Base-by-base conservation (phyloP, 2,888 invertebrate genomes). In the Xiphydria camelus region DNA sequence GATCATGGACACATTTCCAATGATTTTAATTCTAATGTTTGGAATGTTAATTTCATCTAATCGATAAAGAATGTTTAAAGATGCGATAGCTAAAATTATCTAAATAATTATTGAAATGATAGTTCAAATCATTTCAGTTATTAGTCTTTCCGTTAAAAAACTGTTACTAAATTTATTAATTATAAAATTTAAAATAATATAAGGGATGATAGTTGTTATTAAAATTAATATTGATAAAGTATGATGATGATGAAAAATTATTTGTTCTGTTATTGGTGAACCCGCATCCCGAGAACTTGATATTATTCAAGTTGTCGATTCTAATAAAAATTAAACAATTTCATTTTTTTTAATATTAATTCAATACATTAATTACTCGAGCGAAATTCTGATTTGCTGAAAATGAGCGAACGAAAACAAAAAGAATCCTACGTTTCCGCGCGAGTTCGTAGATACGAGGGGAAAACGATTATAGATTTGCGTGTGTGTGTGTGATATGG, bases 111-210 rank as follows among this genome's bases (percentile, higher is more conserved):
- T 80, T 3, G 84, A 84, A 40, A 83, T 51, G 65, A 83, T 78
- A 12, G 83, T 85, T 83, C 83, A 84, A 76, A 84, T 81, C 75
- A 82, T 67, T 81, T 84, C 83, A 78, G 84, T 82, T 72, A 75
- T 68, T 80, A 83, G 82, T 1, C 78, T 78, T 70, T 83, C 80
- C 64, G 84, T 54, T 67, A 84, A 63, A 63, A 76, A 79, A 69
- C 81, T 81, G 66, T 83, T 80, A 67, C 77, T 77, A 69, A 75
- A 80, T 65, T 76, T 79, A 76, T 83, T 83, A 72, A 79, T 79
- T 64, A 81, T 75, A 77, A 83, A 64, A 51, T 70, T 79, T 57
- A 75, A 49, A 77, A 83, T 79, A 75, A 83, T 66, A 66, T 83
- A 83, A 1, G 79, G 64, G 12, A 84, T 82, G 78, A 83, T 70